These are phyloP conservation scores for Riparia riparia DNA, from an alignment of 2,113 vertebrate genomes.

Conservation along the genomic window DNA sequence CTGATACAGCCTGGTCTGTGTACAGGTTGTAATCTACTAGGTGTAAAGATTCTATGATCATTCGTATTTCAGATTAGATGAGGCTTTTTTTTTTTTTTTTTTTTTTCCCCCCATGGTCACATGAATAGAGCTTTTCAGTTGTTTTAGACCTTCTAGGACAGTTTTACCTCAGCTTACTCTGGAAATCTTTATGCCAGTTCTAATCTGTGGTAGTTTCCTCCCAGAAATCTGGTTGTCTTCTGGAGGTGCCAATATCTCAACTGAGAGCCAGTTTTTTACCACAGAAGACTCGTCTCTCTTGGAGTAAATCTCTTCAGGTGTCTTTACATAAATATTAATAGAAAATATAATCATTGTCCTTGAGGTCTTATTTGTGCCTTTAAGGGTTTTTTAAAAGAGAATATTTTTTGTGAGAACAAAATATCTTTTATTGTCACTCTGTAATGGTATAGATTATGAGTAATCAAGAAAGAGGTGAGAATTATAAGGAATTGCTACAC, in stretches of 20 bases:
- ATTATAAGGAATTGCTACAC: background rate
- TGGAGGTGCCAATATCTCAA: background rate
- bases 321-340: background rate
- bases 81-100: no score
- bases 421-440: background rate
- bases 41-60: background rate
- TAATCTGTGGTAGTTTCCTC: background rate
- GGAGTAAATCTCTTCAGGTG: background rate
- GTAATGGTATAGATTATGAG: background rate
- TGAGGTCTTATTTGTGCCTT: background rate
- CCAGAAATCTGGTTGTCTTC: background rate
- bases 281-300: background rate
- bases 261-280: background rate
- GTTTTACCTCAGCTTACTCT: background rate
- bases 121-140: background rate
- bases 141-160: background rate
- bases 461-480: background rate
- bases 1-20: background rate
- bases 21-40: background rate
- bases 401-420: background rate
- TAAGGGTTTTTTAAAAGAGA: background rate
- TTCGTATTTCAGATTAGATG: background rate
- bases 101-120: no score
- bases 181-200: background rate
- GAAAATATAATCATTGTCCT: background rate